Conservation (phyloP, 2,888 invertebrate species). For the Mesochorus sp. region DNA sequence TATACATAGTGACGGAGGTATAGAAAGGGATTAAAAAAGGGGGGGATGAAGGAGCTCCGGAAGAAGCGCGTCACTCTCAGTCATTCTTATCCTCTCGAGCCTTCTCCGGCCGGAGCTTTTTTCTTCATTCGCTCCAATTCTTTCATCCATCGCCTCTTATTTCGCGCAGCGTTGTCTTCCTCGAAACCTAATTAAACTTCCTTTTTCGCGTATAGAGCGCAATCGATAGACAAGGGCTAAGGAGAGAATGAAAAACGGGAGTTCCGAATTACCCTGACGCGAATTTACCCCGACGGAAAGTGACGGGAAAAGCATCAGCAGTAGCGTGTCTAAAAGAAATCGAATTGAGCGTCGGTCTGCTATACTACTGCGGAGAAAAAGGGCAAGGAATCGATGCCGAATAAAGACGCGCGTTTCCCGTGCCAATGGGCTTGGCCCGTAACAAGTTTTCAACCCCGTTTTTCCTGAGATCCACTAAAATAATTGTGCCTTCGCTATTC, state of each 20-base stretch:
- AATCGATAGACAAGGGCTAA: background rate
- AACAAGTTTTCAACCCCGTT: too few relatives aligned
- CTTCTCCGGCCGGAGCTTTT: constrained; percentile 6
- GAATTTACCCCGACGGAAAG: too few relatives aligned
- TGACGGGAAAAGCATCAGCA: too few relatives aligned
- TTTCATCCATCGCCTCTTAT: constrained; percentile 20
- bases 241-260: constrained; percentile 10
- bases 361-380: too few relatives aligned
- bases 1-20: background rate
- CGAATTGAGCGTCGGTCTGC: too few relatives aligned
- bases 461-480: background rate
- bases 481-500: constrained; percentile 44
- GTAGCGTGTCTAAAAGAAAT: too few relatives aligned
- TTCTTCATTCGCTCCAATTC: constrained; percentile 27
- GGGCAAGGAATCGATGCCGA: too few relatives aligned
- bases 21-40: constrained; percentile 13
- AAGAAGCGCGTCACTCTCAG: constrained; percentile 25
- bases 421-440: too few relatives aligned
- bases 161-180: constrained; percentile 3
- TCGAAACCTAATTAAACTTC: constrained; percentile 70
- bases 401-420: too few relatives aligned
- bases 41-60: constrained; percentile 27
- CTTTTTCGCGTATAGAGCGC: constrained; percentile 25
- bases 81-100: constrained; percentile 18
- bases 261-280: constrained; percentile 3